Conservation (phyloP, 1,140 invertebrate species). For the Sminthurinus signatus region DNA sequence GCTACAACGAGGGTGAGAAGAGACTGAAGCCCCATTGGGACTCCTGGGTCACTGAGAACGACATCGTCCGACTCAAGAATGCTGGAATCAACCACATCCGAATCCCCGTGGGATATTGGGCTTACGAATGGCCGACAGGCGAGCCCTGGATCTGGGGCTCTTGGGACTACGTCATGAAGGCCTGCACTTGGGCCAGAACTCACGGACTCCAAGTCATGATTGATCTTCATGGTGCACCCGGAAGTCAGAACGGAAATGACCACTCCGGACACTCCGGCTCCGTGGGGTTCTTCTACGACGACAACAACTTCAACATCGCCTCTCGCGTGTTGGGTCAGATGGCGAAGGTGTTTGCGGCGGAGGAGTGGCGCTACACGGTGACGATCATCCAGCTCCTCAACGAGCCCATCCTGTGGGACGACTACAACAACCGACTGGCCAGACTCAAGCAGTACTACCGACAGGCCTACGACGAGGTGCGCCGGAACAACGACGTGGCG, state of each 20-base stretch:
- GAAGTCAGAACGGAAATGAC: constrained; percentile 38
- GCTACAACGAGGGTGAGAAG: constrained; percentile 17
- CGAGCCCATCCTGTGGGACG: constrained; percentile 36
- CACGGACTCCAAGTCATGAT: constrained; percentile 37
- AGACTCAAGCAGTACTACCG: constrained; percentile 24
- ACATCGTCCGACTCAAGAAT: constrained; percentile 32
- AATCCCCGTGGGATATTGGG: constrained; percentile 39
- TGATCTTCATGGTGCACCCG: constrained; percentile 35
- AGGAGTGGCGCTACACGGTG: constrained; percentile 33
- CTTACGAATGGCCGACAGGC: constrained; percentile 21
- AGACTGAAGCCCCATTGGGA: constrained; percentile 35
- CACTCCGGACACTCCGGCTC: constrained; percentile 28
- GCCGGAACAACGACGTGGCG: constrained; percentile 11
- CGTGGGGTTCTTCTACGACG: constrained; percentile 26
- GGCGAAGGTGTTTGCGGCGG: constrained; percentile 14
- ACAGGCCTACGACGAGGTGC: constrained; percentile 26
- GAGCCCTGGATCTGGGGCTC: constrained; percentile 37
- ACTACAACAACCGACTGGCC: constrained; percentile 27
- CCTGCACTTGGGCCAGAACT: constrained; percentile 29
- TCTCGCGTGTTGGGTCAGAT: constrained; percentile 21
- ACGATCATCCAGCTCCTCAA: constrained; percentile 36
- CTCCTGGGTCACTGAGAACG: constrained; percentile 33
- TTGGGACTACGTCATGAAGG: constrained; percentile 37
- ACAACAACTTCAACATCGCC: constrained; percentile 26
- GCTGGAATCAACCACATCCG: constrained; percentile 37